A percentile compares a stretch with the other conserved stretches of the same genome.
Evolutionary conservation across 2,113 vertebrate species (phyloP).

Genomic region (Rhinolophus sinicus): DNA sequence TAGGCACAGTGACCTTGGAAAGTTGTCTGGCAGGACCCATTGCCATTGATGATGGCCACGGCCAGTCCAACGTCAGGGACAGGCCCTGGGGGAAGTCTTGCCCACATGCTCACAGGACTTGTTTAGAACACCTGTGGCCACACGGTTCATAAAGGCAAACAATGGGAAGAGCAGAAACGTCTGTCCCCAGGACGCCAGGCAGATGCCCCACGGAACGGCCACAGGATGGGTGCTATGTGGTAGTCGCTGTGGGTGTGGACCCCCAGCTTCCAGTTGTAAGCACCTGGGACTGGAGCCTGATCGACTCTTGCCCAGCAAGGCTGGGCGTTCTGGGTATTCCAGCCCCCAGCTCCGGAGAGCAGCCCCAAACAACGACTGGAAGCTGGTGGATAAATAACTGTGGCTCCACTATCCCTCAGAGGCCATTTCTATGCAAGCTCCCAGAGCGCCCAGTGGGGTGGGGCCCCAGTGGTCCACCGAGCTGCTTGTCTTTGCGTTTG

Average conservation of each 20-base stretch:
- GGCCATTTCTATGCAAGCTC: background rate
- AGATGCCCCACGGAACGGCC: fast-evolving
- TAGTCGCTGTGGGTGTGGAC: too few species aligned
- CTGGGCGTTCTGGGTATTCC: background rate
- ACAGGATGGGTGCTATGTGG: fast-evolving
- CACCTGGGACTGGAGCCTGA: background rate
- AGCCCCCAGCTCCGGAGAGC: too few species aligned
- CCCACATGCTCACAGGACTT: too few species aligned
- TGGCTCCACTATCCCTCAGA: background rate
- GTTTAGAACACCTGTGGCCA: fast-evolving
- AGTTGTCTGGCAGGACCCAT: background rate
- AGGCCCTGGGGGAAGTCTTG: too few species aligned
- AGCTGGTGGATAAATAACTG: background rate
- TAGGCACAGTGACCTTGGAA: background rate
- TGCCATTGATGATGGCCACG: background rate
- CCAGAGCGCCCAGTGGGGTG: background rate
- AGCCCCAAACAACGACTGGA: background rate
- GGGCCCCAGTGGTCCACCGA: background rate
- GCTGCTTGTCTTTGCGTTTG: too few species aligned
- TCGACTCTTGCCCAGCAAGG: background rate
- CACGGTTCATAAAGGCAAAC: background rate
- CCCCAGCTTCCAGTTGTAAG: background rate
- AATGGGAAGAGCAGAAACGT: fast-evolving
- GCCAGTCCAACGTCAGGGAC: background rate
- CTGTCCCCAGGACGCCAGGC: background rate